Percentiles rank a stretch among this genome's conserved stretches.
These are phyloP conservation scores for Limnothrissa miodon DNA, from an alignment of 2,113 vertebrate genomes.

Conservation along the genomic window DNA sequence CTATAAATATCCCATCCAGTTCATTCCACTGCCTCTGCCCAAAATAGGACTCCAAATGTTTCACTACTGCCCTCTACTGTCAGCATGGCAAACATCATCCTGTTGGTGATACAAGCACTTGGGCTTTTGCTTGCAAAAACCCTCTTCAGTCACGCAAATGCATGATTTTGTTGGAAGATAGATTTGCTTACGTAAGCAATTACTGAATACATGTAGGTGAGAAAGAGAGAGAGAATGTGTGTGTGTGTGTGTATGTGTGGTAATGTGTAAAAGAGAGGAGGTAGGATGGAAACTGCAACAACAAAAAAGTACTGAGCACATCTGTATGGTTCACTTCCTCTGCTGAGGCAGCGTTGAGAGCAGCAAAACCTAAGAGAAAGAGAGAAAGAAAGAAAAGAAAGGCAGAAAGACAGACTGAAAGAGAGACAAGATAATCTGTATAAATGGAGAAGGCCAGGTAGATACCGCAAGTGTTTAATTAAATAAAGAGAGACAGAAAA, in stretches of 20 bases:
- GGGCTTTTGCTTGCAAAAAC: not conserved
- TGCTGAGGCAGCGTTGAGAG: conserved; percentile 19
- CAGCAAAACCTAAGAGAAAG: not conserved
- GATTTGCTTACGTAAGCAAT: not conserved
- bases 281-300: conserved; percentile 49
- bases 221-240: not conserved
- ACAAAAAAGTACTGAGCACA: not conserved
- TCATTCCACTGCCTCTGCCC: not conserved
- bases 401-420: not conserved
- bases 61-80: not conserved
- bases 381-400: not conserved
- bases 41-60: not conserved
- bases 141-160: not conserved
- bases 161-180: not conserved
- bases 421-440: not conserved
- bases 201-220: not conserved
- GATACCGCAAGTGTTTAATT: not conserved
- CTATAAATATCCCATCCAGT: not conserved
- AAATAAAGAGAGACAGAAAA: not conserved
- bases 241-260: conserved; percentile 9
- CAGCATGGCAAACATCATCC: not conserved
- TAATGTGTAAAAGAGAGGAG: not conserved
- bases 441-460: not conserved
- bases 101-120: not conserved
- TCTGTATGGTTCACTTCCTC: conserved; percentile 34